Conservation (phyloP, 2,888 invertebrate genomes). For the Leptinotarsa juncta region DNA sequence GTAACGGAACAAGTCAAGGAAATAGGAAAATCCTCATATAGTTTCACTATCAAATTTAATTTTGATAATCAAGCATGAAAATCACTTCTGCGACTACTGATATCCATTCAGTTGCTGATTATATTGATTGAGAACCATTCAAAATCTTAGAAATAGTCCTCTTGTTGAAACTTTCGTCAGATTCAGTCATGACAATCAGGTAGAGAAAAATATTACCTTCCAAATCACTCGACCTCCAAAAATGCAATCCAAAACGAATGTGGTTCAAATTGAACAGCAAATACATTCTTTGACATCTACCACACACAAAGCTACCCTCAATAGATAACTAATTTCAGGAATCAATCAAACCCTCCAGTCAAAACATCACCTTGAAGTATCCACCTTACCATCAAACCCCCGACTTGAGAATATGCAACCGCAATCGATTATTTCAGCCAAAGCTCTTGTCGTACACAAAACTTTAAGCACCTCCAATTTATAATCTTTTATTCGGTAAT, state of each 20-base stretch:
- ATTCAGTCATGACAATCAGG: neutral
- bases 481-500: conserved; percentile 64
- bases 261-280: neutral
- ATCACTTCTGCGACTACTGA: too few species aligned
- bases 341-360: conserved; percentile 32
- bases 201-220: neutral
- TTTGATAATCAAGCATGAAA: too few species aligned
- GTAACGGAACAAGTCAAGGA: too few species aligned
- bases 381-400: conserved; percentile 25
- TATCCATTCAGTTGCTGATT: too few species aligned
- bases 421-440: conserved; percentile 57
- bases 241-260: neutral
- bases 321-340: neutral
- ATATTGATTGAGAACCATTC: too few species aligned
- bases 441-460: conserved; percentile 47
- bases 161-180: too few species aligned
- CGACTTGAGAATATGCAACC: conserved; percentile 40
- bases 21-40: too few species aligned
- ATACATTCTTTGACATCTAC: neutral
- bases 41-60: too few species aligned
- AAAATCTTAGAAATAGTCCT: too few species aligned
- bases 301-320: neutral
- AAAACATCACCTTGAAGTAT: conserved; percentile 33
- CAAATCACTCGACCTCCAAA: neutral
- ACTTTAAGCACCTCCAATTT: conserved; percentile 63